These are phyloP conservation scores for Cyrtorhinus lividipennis DNA, from an alignment of 1,140 invertebrate genomes.

Conservation along the genomic window DNA sequence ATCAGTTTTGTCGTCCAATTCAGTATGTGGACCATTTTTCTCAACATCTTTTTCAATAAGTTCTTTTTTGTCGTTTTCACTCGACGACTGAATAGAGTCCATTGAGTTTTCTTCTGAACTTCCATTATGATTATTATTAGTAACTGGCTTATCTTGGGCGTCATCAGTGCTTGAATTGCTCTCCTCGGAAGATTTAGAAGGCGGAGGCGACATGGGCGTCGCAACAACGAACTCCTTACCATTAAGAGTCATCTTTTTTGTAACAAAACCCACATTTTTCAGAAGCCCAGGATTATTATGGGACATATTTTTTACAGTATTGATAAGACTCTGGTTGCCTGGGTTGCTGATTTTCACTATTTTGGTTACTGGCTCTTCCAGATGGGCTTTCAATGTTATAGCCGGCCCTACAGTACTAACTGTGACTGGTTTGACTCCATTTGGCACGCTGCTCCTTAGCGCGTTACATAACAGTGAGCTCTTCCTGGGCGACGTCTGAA, in stretches of 20 bases:
- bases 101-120: conserved; percentile 26
- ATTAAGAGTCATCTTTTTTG: conserved; percentile 19
- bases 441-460: background rate
- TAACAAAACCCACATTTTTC: conserved; percentile 24
- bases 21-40: background rate
- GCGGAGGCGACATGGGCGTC: background rate
- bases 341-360: conserved; percentile 1
- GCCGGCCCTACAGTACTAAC: background rate
- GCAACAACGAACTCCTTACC: background rate
- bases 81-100: background rate
- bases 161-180: conserved; percentile 17
- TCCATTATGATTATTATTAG: conserved; percentile 9
- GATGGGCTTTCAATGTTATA: background rate
- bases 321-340: background rate
- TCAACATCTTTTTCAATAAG: background rate
- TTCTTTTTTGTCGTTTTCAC: background rate
- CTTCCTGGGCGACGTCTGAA: background rate
- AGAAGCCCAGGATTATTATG: background rate
- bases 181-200: conserved; percentile 27
- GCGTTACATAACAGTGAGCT: background rate
- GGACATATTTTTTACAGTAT: background rate
- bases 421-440: background rate
- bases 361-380: background rate
- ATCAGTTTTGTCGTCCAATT: background rate
- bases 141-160: conserved; percentile 28